phyloP scores from a whole-genome alignment of 2,888 invertebrate species.

The Aplocera efformata region DNA sequence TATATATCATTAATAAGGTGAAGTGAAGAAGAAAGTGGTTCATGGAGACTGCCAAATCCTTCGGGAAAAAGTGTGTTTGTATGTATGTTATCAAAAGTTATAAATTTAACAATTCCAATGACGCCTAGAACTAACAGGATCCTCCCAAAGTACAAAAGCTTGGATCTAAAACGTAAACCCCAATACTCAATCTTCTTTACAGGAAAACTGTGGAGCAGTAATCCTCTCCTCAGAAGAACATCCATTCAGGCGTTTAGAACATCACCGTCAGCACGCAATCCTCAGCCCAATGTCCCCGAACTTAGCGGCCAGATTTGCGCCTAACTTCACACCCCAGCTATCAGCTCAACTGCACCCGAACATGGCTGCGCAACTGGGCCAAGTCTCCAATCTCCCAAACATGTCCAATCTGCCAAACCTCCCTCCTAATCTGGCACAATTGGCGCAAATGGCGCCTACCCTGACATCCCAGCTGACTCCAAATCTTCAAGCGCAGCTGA shows the following conservation, averaged over 20 bases:
- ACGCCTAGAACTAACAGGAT: too few species aligned
- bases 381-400: conserved; percentile 59
- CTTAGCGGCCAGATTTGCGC: conserved; percentile 79
- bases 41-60: too few species aligned
- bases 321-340: conserved; percentile 75
- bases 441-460: conserved; percentile 73
- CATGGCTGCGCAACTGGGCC: conserved; percentile 72
- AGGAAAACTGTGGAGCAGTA: conserved; percentile 90
- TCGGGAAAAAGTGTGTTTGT: too few species aligned
- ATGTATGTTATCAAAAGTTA: too few species aligned
- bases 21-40: too few species aligned
- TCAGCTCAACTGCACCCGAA: conserved; percentile 74
- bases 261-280: conserved; percentile 92
- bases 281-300: conserved; percentile 82
- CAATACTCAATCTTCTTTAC: conserved; percentile 32
- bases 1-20: too few species aligned
- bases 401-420: conserved; percentile 42
- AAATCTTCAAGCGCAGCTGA: conserved; percentile 68
- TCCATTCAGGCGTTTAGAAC: conserved; percentile 89
- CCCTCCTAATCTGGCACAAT: conserved; percentile 69
- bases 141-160: too few species aligned
- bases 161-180: too few species aligned
- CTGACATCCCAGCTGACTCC: conserved; percentile 65
- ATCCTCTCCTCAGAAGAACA: conserved; percentile 87
- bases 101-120: too few species aligned